Evolutionary conservation across 2,888 invertebrate genomes (phyloP), one percentile per base, ranked within the genome.

Genomic region (Lasius fuliginosus): DNA sequence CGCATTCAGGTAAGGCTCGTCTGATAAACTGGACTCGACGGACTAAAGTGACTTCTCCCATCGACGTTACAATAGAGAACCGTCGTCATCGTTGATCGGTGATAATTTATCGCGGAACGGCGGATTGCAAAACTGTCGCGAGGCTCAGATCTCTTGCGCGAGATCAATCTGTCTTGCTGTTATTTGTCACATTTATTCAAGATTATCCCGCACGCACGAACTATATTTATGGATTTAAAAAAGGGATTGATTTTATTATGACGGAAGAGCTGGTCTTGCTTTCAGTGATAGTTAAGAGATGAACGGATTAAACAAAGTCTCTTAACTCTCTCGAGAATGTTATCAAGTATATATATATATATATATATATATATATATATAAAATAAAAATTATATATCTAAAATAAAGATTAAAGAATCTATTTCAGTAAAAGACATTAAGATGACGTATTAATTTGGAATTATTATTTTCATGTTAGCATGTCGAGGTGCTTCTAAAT

Each of bases 1-100:
- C 82, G 86, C 86, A 87, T 89, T 88, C 90, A 89, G 92, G 93
- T 93, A 87, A 92, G 92, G 82, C 69, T 68, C 40, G 12, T 33
- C 62, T 27, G 79, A 81, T 71, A 81, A 79, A 56, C 67, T 30
- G 46, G 12, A 58, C 58, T 33, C 15, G n/a, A 30, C 18, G 30
- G 36, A 76, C 67, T 77, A 68, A 68, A 58, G 68, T 68, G 68
- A 68, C 27, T 81, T 49, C 49, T 62, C 33, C 71, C 71, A 49
- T 71, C 62, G 69, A 46, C 60, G 23, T 33, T 69, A 12, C 60
- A 60, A 81, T 62, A 62, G 60, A 81, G 27, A 40, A 40, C n/a
- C 9, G 60, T 71, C 69, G 27, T 71, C 69, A 69, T 79, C 69
- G 18, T 18, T 27, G 33, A 36, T 30, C 46, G 18, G 12, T 15